Evolutionary conservation across 2,113 vertebrate species (phyloP), one percentile per base, ranked within the genome.

Genomic region (Propithecus coquereli): DNA sequence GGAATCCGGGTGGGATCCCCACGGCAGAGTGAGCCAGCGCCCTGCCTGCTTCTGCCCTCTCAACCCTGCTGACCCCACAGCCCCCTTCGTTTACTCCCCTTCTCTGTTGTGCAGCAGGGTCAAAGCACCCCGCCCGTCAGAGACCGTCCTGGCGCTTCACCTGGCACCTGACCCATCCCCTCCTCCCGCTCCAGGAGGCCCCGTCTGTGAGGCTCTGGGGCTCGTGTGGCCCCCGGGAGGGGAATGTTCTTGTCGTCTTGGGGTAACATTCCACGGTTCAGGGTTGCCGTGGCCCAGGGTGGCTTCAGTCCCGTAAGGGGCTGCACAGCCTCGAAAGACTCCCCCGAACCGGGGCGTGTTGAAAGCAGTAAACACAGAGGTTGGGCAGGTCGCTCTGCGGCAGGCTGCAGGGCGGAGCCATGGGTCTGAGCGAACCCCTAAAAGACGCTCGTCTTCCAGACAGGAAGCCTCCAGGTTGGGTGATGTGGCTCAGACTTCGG

Each of bases 401-500:
- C 2, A 0, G 47, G 2, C 25, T 1, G 5, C 1, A 52, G 20
- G n/a, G 16, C 47, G 6, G 50, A 17, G 10, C 23, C 16, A n/a
- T 8, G 3, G 5, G 7, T 30, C 52, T 0, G 34, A 84, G 54
- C 1, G 13, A 63, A 12, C 30, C 14, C 8, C 40, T 7, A 16
- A 37, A 59, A 40, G 40, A 50, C 59, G 9, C 2, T 47, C n/a
- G 3, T 0, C 30, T 10, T 27, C 34, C 6, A 13, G 27, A 17
- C 0, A 0, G 4, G 70, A 4, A 27, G 43, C 30, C 18, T 68
- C 30, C 40, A 1, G 73, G 43, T 10, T 10, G 27, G 40, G 61
- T 8, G 0, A 0, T 0, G 3, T 0, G 2, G 17, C 73, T 7
- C 0, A 32, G 73, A 9, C 27, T 61, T 34, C 9, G 17, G 22